Conservation (phyloP, 2,113 vertebrate species). For the Callionymus lyra region DNA sequence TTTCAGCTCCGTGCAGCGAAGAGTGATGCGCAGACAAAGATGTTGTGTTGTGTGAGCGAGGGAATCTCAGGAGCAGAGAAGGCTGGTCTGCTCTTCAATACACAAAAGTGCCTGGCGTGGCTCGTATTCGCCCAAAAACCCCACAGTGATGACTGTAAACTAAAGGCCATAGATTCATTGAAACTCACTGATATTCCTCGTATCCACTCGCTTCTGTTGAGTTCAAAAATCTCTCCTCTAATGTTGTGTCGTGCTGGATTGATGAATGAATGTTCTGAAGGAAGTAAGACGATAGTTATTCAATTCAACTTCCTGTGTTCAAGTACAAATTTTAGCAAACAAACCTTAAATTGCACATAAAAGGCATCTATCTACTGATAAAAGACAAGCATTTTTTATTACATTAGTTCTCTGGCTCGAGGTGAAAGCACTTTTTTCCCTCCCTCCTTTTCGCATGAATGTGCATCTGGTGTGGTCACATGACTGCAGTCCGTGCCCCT, state of each 20-base stretch:
- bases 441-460: slow-evolving; percentile 45
- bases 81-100: slow-evolving; percentile 15
- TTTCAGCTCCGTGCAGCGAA: not conserved
- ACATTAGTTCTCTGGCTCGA: too few relatives aligned
- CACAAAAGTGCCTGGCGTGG: slow-evolving; percentile 57
- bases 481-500: not conserved
- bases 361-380: not conserved
- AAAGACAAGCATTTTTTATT: slow-evolving; percentile 5
- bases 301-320: too few relatives aligned
- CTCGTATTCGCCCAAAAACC: slow-evolving; percentile 43
- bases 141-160: slow-evolving; percentile 22
- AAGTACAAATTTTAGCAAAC: too few relatives aligned
- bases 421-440: slow-evolving; percentile 49
- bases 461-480: not conserved
- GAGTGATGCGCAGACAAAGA: not conserved
- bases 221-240: not conserved
- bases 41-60: not conserved
- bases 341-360: slow-evolving; percentile 21
- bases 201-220: not conserved
- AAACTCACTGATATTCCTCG: slow-evolving; percentile 5
- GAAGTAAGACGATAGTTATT: slow-evolving; percentile 19
- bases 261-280: slow-evolving; percentile 46
- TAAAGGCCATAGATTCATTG: slow-evolving; percentile 26
- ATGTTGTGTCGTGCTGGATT: slow-evolving; percentile 15
- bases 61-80: not conserved